Percentiles rank a stretch among this genome's conserved stretches.
Evolutionary conservation across 2,113 vertebrate genomes (phyloP).

Genomic region (Nothoprocta perdicaria): DNA sequence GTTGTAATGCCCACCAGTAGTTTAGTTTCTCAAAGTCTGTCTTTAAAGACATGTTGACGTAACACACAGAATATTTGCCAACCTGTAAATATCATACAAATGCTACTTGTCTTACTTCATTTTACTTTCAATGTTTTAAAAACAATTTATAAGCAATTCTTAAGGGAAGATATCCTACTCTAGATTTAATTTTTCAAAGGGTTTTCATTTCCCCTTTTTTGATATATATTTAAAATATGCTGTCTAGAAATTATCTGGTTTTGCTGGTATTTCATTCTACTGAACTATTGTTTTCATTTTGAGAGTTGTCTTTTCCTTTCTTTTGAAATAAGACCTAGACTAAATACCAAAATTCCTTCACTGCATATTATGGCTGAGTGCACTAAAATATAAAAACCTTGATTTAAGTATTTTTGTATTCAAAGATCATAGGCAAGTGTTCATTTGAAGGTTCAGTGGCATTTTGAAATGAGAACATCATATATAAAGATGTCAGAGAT

Average conservation of each 20-base stretch:
- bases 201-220: not conserved
- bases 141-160: not conserved
- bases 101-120: not conserved
- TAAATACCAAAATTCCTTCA: constrained; percentile 59
- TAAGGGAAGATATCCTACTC: not conserved
- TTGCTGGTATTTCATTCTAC: constrained; percentile 23
- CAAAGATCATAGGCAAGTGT: constrained; percentile 81
- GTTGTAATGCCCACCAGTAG: not conserved
- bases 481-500: constrained; percentile 87
- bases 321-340: constrained; percentile 46
- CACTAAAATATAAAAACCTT: constrained; percentile 84
- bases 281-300: constrained; percentile 44
- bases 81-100: not conserved
- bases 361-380: constrained; percentile 64
- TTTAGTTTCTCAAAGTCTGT: not conserved
- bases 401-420: constrained; percentile 84
- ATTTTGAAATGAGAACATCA: constrained; percentile 86
- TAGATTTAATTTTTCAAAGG: not conserved
- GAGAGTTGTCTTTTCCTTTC: constrained; percentile 17
- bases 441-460: constrained; percentile 87
- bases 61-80: not conserved
- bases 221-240: constrained; percentile 2
- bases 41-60: rapidly evolving
- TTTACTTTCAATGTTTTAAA: not conserved
- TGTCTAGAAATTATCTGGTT: not conserved